phyloP scores from a whole-genome alignment of 1,140 invertebrate genomes.

The Stenopsyche tienmushanensis region DNA sequence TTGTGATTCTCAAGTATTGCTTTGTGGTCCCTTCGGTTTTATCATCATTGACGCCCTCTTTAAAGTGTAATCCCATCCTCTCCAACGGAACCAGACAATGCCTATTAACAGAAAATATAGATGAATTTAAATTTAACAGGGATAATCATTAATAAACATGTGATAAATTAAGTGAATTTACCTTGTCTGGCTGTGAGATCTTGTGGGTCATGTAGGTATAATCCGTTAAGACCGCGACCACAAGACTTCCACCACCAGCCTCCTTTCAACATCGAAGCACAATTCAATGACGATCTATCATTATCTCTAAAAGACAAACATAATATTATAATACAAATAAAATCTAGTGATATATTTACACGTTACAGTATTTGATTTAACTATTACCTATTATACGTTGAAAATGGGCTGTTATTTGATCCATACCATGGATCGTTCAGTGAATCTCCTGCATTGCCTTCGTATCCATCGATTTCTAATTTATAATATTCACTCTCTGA shows the following conservation, averaged over 20 bases:
- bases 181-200: conserved; percentile 87
- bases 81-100: conserved; percentile 92
- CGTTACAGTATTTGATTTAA: no score
- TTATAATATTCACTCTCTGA: conserved; percentile 90
- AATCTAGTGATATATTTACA: no score
- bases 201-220: conserved; percentile 85
- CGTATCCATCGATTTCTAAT: conserved; percentile 88
- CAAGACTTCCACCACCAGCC: conserved; percentile 96
- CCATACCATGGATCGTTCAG: conserved; percentile 91
- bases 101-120: conserved; percentile 52
- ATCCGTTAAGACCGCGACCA: conserved; percentile 81
- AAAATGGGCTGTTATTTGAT: conserved; percentile 88
- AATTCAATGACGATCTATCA: conserved; percentile 85
- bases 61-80: conserved; percentile 90
- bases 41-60: conserved; percentile 91
- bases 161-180: conserved; percentile 45
- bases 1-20: conserved; percentile 52
- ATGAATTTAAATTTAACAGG: no score
- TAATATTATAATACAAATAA: background rate
- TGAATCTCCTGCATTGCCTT: conserved; percentile 87
- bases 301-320: conserved; percentile 69
- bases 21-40: conserved; percentile 69
- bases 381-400: conserved; percentile 83
- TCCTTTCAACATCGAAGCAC: conserved; percentile 88
- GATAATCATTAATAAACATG: background rate